phyloP scores from a whole-genome alignment of 2,797 vertebrate genomes.

The Mareca strepera region DNA sequence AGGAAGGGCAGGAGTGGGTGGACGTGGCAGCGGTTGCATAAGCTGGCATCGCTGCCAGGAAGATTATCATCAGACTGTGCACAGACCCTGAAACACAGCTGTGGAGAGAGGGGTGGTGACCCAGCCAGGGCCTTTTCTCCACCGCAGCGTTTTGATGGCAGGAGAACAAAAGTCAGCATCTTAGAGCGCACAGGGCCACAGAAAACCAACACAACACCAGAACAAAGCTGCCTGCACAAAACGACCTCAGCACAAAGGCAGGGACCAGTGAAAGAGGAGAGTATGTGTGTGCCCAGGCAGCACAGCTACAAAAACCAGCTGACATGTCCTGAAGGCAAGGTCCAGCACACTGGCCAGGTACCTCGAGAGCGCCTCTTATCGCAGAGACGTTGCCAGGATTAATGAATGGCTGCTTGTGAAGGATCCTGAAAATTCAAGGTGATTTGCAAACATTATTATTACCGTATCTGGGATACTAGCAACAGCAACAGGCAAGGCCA shows the following conservation, averaged over 20 bases:
- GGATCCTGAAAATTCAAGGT: neutral
- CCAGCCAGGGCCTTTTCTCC: constrained; percentile 7
- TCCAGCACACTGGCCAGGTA: neutral
- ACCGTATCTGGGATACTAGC: neutral
- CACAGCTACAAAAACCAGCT: neutral
- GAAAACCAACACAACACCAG: neutral
- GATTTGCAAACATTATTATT: neutral
- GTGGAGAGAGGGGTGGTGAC: constrained; percentile 16
- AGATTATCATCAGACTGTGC: constrained; percentile 20
- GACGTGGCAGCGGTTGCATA: neutral
- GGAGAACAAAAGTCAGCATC: neutral
- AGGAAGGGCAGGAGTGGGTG: constrained; percentile 38
- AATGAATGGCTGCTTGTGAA: neutral
- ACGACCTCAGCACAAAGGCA: neutral
- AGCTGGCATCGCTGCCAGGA: constrained; percentile 38
- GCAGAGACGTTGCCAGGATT: neutral
- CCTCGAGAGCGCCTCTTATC: neutral
- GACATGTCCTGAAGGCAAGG: neutral
- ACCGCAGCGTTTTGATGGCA: neutral
- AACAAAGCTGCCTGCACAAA: neutral
- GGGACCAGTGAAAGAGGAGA: neutral
- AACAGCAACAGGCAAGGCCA: neutral
- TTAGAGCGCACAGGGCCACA: neutral
- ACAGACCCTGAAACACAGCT: constrained; percentile 1
- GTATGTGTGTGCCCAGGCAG: fast-evolving